Conservation (phyloP, 2,797 vertebrate species). For the Knipowitschia caucasica region DNA sequence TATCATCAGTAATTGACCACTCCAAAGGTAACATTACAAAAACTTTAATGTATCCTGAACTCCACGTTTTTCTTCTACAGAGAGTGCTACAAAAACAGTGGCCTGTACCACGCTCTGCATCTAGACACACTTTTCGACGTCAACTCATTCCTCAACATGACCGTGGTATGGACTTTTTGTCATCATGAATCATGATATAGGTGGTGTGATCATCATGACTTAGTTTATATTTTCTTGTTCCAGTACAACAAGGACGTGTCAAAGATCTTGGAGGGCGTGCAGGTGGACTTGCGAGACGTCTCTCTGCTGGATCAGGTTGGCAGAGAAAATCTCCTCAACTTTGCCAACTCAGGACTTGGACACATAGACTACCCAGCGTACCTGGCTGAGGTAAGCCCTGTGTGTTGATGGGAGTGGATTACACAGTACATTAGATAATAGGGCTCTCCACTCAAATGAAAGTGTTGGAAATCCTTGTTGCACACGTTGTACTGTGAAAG, state of each 20-base stretch:
- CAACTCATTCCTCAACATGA: constrained; percentile 81
- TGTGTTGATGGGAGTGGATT: neutral
- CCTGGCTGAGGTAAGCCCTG: constrained; percentile 80
- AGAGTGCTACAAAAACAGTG: constrained; percentile 88
- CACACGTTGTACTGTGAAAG: neutral
- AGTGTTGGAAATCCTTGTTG: constrained; percentile 1
- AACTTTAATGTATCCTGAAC: neutral
- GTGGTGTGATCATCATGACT: neutral
- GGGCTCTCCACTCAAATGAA: neutral
- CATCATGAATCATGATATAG: neutral
- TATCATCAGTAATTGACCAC: too few species aligned
- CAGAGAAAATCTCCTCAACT: constrained; percentile 82
- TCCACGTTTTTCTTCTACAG: constrained; percentile 61
- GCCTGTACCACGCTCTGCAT: constrained; percentile 87
- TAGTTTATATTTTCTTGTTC: neutral
- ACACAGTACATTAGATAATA: neutral
- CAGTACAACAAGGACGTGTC: constrained; percentile 84
- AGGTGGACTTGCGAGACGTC: constrained; percentile 79
- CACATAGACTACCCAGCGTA: constrained; percentile 78
- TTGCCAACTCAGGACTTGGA: constrained; percentile 82
- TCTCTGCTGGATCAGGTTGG: constrained; percentile 81
- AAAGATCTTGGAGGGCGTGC: constrained; percentile 78
- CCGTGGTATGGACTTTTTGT: constrained; percentile 73
- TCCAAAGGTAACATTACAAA: neutral
- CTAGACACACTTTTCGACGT: constrained; percentile 87